Evolutionary conservation across 2,113 vertebrate species (phyloP).

Genomic region (Oncorhynchus gorbuscha): DNA sequence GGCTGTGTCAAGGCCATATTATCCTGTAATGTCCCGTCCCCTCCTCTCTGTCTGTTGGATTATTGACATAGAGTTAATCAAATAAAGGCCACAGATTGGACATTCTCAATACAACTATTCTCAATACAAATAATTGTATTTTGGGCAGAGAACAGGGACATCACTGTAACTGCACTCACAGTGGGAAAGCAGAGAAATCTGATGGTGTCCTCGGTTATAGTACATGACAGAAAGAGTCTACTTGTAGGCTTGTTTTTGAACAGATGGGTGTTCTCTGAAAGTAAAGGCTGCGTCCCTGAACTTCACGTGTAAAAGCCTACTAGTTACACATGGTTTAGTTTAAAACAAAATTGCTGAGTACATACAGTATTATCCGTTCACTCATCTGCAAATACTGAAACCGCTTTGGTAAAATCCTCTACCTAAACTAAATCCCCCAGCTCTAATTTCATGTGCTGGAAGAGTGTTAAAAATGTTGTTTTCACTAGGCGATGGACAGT

Average conservation of each 20-base stretch:
- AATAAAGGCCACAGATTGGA: constrained; percentile 27
- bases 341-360: not conserved
- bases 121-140: constrained; percentile 27
- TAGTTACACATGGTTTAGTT: not conserved
- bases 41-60: constrained; percentile 24
- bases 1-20: not conserved
- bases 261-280: not conserved
- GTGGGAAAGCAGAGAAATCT: constrained; percentile 10
- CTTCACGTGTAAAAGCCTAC: not conserved
- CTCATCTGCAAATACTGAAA: not conserved
- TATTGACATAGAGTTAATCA: constrained; percentile 45
- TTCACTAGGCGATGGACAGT: constrained; percentile 3
- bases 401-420: not conserved
- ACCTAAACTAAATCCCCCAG: not conserved
- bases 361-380: not conserved
- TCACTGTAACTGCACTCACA: constrained; percentile 6
- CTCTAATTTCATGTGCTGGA: not conserved
- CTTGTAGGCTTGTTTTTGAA: too few species aligned
- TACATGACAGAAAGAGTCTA: too few species aligned
- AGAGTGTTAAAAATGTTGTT: not conserved
- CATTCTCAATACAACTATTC: constrained; percentile 29
- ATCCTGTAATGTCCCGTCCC: constrained; percentile 1
- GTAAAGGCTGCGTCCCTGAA: constrained; percentile 8
- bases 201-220: constrained; percentile 8
- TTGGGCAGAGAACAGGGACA: constrained; percentile 3